These are phyloP conservation scores for Gorsachius goisagi DNA, from an alignment of 2,113 vertebrate genomes.

Conservation along the genomic window DNA sequence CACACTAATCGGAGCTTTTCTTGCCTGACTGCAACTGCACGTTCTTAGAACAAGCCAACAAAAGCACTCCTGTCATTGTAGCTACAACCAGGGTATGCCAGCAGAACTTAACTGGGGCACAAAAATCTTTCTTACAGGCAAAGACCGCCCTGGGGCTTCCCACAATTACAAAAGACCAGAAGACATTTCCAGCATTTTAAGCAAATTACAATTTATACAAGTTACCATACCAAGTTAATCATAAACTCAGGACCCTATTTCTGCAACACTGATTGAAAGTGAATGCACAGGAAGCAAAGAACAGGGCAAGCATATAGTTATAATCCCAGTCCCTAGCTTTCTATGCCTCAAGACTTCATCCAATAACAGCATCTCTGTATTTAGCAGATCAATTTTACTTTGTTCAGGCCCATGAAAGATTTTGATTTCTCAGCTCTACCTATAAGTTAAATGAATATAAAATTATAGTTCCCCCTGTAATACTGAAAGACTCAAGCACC, in stretches of 20 bases:
- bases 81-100: fast-evolving
- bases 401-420: not conserved
- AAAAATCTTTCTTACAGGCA: not conserved
- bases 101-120: not conserved
- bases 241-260: not conserved
- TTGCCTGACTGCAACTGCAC: not conserved
- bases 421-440: not conserved
- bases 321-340: not conserved
- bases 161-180: not conserved
- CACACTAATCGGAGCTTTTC: fast-evolving
- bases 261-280: not conserved
- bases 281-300: not conserved
- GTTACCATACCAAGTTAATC: not conserved
- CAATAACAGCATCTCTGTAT: not conserved
- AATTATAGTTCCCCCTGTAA: not conserved
- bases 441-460: not conserved
- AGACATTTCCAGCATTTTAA: not conserved
- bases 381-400: not conserved
- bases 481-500: not conserved
- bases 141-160: not conserved
- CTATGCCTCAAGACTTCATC: not conserved
- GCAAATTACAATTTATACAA: not conserved
- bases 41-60: not conserved
- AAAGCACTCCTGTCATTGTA: not conserved
- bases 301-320: not conserved